These are phyloP conservation scores for Aldabrachelys gigantea DNA, from an alignment of 2,113 vertebrate species.

Conservation along the genomic window DNA sequence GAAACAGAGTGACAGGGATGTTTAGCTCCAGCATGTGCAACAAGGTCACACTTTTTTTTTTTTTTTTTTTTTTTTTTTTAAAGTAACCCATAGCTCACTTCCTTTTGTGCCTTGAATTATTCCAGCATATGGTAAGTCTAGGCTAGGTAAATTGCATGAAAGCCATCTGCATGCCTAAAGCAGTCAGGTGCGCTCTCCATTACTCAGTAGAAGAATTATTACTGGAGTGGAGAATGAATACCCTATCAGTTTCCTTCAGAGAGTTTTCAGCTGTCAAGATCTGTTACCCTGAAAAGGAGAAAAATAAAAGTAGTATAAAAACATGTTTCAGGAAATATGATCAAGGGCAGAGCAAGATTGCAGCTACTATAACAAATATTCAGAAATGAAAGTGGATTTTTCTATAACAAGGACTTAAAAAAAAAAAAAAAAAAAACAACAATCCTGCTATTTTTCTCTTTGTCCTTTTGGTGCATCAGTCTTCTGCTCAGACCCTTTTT, in stretches of 20 bases:
- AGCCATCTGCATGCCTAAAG: neutral
- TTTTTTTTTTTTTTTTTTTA: neutral
- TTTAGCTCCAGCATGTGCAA: neutral
- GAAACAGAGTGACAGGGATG: accelerated
- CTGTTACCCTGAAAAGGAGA: neutral
- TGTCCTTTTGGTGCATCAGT: neutral
- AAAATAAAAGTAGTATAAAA: neutral
- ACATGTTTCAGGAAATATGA: accelerated
- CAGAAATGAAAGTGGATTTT: neutral
- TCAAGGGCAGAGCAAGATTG: neutral
- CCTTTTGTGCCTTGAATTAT: neutral
- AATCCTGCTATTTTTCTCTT: neutral
- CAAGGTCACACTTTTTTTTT: too few species aligned
- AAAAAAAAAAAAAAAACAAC: neutral
- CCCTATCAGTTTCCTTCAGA: neutral
- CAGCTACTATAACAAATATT: neutral
- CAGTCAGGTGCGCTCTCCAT: neutral
- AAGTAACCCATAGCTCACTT: neutral
- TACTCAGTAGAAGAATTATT: neutral
- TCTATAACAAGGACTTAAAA: neutral
- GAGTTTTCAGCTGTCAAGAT: neutral
- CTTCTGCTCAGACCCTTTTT: neutral
- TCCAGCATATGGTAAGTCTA: neutral
- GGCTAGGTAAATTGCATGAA: neutral
- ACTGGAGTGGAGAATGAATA: neutral